Evolutionary conservation across 2,888 invertebrate genomes (phyloP).

Genomic region (Tyria jacobaeae): DNA sequence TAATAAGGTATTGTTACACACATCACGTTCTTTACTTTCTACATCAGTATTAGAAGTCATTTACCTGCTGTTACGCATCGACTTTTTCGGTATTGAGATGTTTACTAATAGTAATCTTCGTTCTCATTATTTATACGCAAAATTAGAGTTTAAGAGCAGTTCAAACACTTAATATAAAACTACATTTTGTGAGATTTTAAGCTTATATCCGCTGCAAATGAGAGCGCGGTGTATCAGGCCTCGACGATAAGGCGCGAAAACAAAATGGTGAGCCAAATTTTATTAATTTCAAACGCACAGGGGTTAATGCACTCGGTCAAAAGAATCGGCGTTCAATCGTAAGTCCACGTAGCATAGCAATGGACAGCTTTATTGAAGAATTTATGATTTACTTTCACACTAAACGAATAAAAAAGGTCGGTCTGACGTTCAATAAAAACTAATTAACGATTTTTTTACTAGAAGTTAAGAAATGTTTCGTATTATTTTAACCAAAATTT

Average conservation of each 20-base stretch:
- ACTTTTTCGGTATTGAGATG: background rate
- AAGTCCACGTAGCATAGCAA: constrained; percentile 28
- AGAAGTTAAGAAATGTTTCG: background rate
- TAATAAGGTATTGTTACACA: constrained; percentile 9
- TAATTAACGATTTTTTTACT: background rate
- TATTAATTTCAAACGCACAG: constrained; percentile 46
- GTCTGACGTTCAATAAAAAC: background rate
- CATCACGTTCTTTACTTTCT: constrained; percentile 16
- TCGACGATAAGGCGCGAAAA: constrained; percentile 35
- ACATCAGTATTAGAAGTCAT: constrained; percentile 5
- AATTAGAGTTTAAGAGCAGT: background rate
- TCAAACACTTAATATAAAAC: constrained; percentile 2
- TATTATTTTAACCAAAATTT: background rate
- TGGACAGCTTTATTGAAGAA: constrained; percentile 29
- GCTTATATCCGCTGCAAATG: background rate
- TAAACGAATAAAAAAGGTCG: constrained; percentile 9
- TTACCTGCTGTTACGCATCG: background rate
- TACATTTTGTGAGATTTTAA: constrained; percentile 7
- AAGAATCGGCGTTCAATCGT: constrained; percentile 37
- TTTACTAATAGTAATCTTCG: constrained; percentile 3
- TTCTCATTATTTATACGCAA: background rate
- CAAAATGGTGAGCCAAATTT: constrained; percentile 50
- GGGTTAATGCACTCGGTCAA: constrained; percentile 56
- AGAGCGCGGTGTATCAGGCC: constrained; percentile 1
- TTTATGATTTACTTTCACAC: constrained; percentile 41